Evolutionary conservation across 2,797 vertebrate species (phyloP), one percentile per base, ranked within the genome.

Genomic region (Gouania willdenowi): DNA sequence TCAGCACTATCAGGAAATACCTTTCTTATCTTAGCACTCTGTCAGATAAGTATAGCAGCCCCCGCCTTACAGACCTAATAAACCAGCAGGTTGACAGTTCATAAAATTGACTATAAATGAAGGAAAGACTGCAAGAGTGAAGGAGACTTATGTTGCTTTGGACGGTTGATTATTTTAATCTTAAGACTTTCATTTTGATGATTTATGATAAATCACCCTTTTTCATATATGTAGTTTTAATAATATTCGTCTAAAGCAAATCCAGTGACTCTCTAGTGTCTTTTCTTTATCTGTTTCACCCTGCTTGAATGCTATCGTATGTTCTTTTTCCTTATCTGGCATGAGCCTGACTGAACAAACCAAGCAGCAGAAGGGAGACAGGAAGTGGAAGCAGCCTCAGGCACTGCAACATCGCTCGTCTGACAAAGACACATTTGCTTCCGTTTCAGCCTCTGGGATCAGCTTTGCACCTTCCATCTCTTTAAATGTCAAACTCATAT

Each of bases 401-500:
- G 82, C 70, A 34, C 43, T 54, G 72, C 61, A 48, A 43, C 65
- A 75, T 64, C 45, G 70, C 68, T 76, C 77, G 78, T 66, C 77
- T 72, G 72, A 77, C 66, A 73, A 76, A 72, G 68, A 69, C 70
- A 77, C 83, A 87, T 73, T 71, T 57, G 75, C 82, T 84, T 85
- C 79, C 71, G 67, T 61, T 43, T 70, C 29, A 37, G 65, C 67
- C 65, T 67, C 63, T 50, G 59, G 71, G 73, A 71, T 52, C 45
- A 34, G 29, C 35, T 49, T 54, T 41, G 63, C 66, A 35, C 49
- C 26, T 55, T 66, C 64, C 22, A 36, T 52, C 49, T 52, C 52
- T 57, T 27, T 7, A 41, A 15, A 34, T 58, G 55, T 42, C 65
- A 64, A 47, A 44, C 49, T 60, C 61, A 30, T 51, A 54, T 33